A percentile compares a stretch with the other conserved stretches of the same genome.
Conservation (phyloP, 2,797 vertebrate species). For the Masticophis lateralis region DNA sequence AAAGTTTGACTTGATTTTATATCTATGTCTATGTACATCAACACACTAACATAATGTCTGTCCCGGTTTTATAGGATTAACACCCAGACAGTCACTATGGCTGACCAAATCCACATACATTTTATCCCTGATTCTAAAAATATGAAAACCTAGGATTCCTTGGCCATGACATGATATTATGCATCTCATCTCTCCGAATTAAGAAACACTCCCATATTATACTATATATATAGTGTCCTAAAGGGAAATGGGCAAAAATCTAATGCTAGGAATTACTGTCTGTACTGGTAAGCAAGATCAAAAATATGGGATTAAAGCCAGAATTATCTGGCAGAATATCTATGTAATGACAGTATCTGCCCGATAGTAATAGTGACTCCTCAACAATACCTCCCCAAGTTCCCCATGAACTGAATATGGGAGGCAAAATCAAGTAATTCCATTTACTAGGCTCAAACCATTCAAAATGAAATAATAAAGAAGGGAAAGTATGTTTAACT, state of each 20-base stretch:
- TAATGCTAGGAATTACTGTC: neutral
- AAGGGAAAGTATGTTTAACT: neutral
- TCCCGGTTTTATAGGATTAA: constrained; percentile 29
- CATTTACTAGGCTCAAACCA: neutral
- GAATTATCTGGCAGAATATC: neutral
- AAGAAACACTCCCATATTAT: neutral
- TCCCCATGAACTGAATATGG: neutral
- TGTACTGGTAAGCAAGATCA: neutral
- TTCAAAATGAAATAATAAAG: neutral
- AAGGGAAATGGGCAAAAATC: neutral
- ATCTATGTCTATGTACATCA: neutral
- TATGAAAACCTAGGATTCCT: neutral
- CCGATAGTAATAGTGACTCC: neutral
- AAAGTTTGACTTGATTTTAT: neutral
- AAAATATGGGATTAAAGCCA: neutral
- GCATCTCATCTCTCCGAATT: neutral
- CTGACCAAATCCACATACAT: constrained; percentile 50
- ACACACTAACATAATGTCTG: constrained; percentile 10
- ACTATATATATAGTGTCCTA: neutral
- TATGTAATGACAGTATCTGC: neutral
- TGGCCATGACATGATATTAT: neutral
- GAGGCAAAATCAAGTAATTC: neutral
- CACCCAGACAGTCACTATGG: constrained; percentile 50
- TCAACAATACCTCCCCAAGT: neutral
- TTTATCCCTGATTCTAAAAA: constrained; percentile 52